Evolutionary conservation across 2,113 vertebrate genomes (phyloP), one percentile per base, ranked within the genome.

Genomic region (Bufo bufo): DNA sequence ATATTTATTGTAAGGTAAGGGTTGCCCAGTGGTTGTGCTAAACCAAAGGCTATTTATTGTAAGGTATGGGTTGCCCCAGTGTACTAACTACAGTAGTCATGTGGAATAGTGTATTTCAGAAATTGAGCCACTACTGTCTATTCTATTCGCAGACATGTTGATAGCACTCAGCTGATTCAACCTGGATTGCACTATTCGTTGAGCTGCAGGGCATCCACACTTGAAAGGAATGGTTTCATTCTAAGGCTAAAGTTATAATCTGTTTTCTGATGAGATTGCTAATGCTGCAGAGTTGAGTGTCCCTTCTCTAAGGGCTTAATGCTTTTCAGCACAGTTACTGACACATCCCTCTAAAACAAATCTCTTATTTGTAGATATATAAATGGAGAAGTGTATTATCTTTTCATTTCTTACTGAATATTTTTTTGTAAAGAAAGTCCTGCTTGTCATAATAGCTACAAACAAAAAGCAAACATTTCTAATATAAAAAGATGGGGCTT

Each of bases 191-290:
- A 77, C 81, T 88, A 61, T 84, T 56, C 58, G 4, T 77, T 61
- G 23, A 77, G 81, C 87, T 77, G 81, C 87, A 84, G 81, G 87
- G 87, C 72, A 77, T 77, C 71, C 3, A 4, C 81, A 84, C 87
- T 88, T 88, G 81, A 88, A 88, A 88, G 81, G 81, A 77, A 88
- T 88, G 71, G 87, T 77, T 84, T 88, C 81, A 83, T 74, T 88
- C 71, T 66, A 54, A 82, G 49, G 87, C 80, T 84, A 84, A 88
- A 88, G 81, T 82, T 84, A 88, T 88, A 78, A 88, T 88, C 87
- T 88, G 80, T 88, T 88, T 88, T 77, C 58, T 84, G 81, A 88
- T 88, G 81, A 84, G 81, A 88, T 88, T 88, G 80, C 81, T 88
- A 88, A 88, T 88, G 50, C 71, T 77, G 49, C 33, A 69, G 63